phyloP scores from a whole-genome alignment of 1,140 invertebrate genomes.

The Hycleus phaleratus region DNA sequence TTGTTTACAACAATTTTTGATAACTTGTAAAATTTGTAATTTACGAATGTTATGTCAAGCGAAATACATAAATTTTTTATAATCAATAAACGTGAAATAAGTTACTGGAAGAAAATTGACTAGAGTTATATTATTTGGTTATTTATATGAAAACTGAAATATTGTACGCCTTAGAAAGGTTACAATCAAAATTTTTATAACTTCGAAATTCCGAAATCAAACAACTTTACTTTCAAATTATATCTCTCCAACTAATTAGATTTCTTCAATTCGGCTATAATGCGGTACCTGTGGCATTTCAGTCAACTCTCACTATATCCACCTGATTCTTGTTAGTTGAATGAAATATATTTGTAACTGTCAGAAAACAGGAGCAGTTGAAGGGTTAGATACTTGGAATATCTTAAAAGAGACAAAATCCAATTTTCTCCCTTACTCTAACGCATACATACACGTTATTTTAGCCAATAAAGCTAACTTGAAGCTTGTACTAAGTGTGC shows the following conservation, averaged over 20 bases:
- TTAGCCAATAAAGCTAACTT: constrained; percentile 10
- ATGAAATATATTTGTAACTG: constrained; percentile 15
- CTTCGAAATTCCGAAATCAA: no score
- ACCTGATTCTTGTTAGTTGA: constrained; percentile 5
- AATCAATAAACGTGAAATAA: constrained; percentile 14
- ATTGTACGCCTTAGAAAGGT: no score
- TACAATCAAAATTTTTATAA: no score
- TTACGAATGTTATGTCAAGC: no score
- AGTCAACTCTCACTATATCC: background rate
- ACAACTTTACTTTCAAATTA: no score
- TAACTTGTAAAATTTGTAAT: no score
- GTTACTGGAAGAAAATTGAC: background rate
- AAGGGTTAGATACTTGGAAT: constrained; percentile 1
- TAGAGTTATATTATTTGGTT: no score
- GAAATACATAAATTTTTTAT: constrained; percentile 4
- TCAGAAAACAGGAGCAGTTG: background rate
- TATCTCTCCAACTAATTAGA: no score
- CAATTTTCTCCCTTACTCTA: background rate
- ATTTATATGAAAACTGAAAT: no score
- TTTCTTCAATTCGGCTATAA: background rate
- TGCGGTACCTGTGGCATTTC: constrained; percentile 7
- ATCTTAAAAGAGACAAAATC: constrained; percentile 2
- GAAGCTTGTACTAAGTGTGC: constrained; percentile 7
- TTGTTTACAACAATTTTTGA: no score
- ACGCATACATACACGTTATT: no score